Evolutionary conservation across 1,140 invertebrate genomes (phyloP).

Genomic region (Brachionus calyciflorus): DNA sequence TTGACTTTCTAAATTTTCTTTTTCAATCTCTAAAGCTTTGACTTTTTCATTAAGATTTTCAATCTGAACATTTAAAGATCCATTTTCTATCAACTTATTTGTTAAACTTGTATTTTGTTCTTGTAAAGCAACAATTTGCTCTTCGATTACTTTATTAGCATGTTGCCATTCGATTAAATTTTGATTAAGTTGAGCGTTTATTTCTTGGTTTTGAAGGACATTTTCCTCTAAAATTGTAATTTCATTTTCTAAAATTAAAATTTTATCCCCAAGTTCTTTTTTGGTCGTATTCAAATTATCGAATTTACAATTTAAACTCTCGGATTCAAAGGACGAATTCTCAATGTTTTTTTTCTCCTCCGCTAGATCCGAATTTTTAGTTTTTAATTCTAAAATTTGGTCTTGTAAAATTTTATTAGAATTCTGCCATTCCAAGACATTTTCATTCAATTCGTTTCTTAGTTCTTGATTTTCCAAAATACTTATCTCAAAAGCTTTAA

Average conservation of each 20-base stretch:
- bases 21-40: background rate
- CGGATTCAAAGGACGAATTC: background rate
- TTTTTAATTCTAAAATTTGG: background rate
- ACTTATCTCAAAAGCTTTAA: background rate
- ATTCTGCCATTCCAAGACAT: background rate
- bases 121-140: background rate
- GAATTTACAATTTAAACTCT: background rate
- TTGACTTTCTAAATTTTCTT: background rate
- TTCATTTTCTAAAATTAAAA: background rate
- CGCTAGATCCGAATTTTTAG: background rate
- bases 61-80: background rate
- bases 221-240: background rate
- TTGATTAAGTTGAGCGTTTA: background rate
- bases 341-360: too few relatives aligned
- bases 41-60: background rate
- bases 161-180: slow-evolving; percentile 20
- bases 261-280: too few relatives aligned
- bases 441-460: background rate
- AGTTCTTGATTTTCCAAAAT: slow-evolving; percentile 20
- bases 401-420: background rate
- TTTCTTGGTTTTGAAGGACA: background rate
- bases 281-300: too few relatives aligned
- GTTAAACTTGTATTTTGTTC: background rate
- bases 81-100: background rate
- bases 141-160: slow-evolving; percentile 3